These are phyloP conservation scores for Megalops cyprinoides DNA, from an alignment of 2,797 vertebrate genomes.

Conservation along the genomic window DNA sequence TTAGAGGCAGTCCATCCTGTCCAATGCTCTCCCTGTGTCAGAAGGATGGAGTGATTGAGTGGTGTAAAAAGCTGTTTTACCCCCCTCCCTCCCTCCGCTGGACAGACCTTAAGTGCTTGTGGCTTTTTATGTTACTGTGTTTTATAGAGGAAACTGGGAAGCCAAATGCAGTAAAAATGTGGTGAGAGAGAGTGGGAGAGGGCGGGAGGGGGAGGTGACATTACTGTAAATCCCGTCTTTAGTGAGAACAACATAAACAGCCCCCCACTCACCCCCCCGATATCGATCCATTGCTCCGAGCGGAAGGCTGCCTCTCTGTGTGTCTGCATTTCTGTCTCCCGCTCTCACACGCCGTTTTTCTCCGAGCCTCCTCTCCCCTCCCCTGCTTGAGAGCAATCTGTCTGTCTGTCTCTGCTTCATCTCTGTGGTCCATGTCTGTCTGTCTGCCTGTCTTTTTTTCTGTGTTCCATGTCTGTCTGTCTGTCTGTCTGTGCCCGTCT, in stretches of 20 bases:
- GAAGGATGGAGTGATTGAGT: constrained; percentile 15
- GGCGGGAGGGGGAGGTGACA: constrained; percentile 1
- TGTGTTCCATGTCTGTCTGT: too few species aligned
- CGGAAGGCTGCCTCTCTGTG: neutral
- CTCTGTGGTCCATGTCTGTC: too few species aligned
- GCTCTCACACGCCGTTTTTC: constrained; percentile 5
- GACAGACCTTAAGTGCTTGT: constrained; percentile 84
- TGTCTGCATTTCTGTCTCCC: constrained; percentile 7
- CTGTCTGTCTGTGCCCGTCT: too few species aligned
- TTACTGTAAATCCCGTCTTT: constrained; percentile 39
- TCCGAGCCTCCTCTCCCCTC: neutral
- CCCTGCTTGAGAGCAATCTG: too few species aligned
- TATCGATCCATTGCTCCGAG: constrained; percentile 25
- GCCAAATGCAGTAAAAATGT: constrained; percentile 80
- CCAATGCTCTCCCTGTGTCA: constrained; percentile 58
- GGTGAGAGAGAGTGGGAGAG: constrained; percentile 54
- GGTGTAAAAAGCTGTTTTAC: constrained; percentile 67
- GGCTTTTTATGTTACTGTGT: constrained; percentile 84
- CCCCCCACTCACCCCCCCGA: neutral
- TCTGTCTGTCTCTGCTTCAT: constrained; percentile 20
- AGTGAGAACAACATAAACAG: constrained; percentile 35
- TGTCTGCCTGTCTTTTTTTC: too few species aligned
- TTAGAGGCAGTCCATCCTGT: constrained; percentile 78
- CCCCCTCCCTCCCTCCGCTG: constrained; percentile 58
- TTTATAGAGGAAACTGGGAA: constrained; percentile 77